Evolutionary conservation across 1,140 invertebrate species (phyloP).

Genomic region (Linepithema humile): DNA sequence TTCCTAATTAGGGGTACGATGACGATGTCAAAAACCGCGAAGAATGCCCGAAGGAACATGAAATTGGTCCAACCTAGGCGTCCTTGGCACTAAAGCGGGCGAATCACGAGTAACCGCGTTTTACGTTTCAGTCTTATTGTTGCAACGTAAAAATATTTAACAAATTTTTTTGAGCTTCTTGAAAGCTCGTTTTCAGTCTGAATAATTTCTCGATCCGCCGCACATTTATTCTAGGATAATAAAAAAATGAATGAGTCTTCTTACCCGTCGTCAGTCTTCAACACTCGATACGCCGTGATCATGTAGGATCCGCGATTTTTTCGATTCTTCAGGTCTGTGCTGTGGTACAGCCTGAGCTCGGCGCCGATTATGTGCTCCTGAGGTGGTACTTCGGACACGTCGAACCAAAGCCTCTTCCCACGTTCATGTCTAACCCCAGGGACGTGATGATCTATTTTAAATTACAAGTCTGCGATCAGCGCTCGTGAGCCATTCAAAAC

Average conservation of each 20-base stretch:
- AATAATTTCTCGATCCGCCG: no score
- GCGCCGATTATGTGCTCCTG: constrained; percentile 93
- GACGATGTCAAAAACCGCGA: constrained; percentile 76
- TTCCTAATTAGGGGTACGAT: constrained; percentile 76
- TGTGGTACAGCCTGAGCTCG: constrained; percentile 93
- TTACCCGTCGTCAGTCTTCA: constrained; percentile 79
- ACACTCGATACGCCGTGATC: constrained; percentile 80
- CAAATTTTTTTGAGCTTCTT: not conserved
- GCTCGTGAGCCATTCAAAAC: not conserved
- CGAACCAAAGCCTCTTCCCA: constrained; percentile 95
- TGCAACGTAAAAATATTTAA: not conserved
- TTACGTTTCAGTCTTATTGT: constrained; percentile 10
- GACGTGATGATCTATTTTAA: constrained; percentile 86
- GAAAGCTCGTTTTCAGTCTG: not conserved
- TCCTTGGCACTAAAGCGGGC: constrained; percentile 32
- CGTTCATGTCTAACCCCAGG: constrained; percentile 91
- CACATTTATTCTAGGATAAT: not conserved
- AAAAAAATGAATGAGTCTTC: not conserved
- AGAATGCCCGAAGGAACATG: constrained; percentile 60
- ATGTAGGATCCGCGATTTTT: constrained; percentile 77
- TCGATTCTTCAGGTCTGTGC: constrained; percentile 77
- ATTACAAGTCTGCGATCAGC: constrained; percentile 51
- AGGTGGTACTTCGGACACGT: constrained; percentile 92
- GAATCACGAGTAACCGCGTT: constrained; percentile 25
- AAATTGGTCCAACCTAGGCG: constrained; percentile 66